These are phyloP conservation scores for Apis dorsata DNA, from an alignment of 1,140 invertebrate genomes.

Conservation along the genomic window DNA sequence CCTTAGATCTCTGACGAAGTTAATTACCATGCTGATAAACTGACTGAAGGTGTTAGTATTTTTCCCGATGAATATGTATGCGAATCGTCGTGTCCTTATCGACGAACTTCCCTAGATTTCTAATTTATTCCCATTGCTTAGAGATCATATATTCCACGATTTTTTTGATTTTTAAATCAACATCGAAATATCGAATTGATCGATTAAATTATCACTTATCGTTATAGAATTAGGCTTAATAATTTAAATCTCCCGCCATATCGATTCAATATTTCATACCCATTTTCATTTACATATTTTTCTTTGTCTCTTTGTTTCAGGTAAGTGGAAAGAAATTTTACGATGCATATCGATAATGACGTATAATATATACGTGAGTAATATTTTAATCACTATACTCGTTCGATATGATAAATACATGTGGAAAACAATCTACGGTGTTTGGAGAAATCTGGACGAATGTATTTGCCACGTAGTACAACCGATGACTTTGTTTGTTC, in stretches of 20 bases:
- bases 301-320: slow-evolving; percentile 49
- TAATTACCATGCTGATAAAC: slow-evolving; percentile 35
- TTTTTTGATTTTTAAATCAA: background rate
- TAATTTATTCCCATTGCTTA: slow-evolving; percentile 10
- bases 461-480: background rate
- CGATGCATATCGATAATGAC: background rate
- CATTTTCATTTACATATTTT: no score
- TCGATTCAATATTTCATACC: background rate
- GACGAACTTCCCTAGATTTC: background rate
- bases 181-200: background rate
- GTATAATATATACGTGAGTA: no score
- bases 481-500: slow-evolving; percentile 1
- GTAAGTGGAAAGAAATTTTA: slow-evolving; percentile 39
- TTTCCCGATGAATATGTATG: slow-evolving; percentile 24
- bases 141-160: background rate
- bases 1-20: slow-evolving; percentile 41
- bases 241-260: background rate
- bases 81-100: slow-evolving; percentile 17
- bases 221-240: no score
- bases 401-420: slow-evolving; percentile 17
- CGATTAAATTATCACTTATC: background rate
- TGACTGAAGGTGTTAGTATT: slow-evolving; percentile 30
- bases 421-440: background rate
- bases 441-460: background rate
- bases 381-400: no score